Conservation (phyloP, 2,113 vertebrate genomes). For the Orthonyx spaldingii region DNA sequence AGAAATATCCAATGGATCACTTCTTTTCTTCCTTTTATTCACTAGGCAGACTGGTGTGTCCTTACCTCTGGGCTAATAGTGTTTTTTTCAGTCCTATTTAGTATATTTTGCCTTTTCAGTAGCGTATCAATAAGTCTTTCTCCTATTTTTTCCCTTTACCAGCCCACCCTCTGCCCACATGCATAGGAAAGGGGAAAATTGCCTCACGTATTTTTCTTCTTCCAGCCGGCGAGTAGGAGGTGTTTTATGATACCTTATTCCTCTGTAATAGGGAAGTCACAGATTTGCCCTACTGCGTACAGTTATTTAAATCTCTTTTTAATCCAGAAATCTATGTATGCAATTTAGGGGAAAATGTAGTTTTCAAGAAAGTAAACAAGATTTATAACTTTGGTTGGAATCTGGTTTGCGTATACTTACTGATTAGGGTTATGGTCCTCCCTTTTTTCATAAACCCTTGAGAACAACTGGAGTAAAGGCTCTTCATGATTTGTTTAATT, state of each 20-base stretch:
- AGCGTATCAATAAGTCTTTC: not conserved
- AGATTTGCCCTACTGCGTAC: constrained; percentile 9
- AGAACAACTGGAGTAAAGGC: not conserved
- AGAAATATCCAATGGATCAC: not conserved
- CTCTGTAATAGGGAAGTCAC: constrained; percentile 35
- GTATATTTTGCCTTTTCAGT: constrained; percentile 17
- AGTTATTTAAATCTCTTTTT: not conserved
- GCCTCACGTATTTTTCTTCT: constrained; percentile 15
- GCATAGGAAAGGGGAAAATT: constrained; percentile 11
- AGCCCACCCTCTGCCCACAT: constrained; percentile 24
- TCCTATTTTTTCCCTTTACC: constrained; percentile 7
- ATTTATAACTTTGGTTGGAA: not conserved
- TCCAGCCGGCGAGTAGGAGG: constrained; percentile 40
- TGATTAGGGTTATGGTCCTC: not conserved
- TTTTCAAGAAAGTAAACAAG: not conserved
- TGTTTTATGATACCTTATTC: constrained; percentile 52
- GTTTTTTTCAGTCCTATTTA: not conserved
- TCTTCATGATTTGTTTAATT: not conserved
- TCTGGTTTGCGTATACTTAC: not conserved
- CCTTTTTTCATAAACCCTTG: not conserved
- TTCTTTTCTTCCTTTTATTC: not conserved
- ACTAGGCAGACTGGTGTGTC: not conserved
- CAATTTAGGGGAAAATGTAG: not conserved
- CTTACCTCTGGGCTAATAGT: not conserved
- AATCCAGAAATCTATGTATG: not conserved